These are phyloP conservation scores for Octopus sinensis DNA, from an alignment of 1,140 invertebrate species.

Conservation along the genomic window DNA sequence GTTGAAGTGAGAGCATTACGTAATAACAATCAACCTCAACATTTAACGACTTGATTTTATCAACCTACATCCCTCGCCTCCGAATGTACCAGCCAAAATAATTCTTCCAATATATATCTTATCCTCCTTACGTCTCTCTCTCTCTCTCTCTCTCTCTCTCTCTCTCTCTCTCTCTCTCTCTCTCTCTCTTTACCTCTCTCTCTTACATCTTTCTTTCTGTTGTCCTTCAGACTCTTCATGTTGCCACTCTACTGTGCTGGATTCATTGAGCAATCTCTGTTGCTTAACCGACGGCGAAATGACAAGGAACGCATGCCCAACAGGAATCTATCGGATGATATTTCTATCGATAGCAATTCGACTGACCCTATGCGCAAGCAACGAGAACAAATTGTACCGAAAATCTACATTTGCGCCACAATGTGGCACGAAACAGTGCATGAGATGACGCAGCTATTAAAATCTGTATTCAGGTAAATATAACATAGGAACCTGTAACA, in stretches of 20 bases:
- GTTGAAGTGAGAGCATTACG: no score
- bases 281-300: slow-evolving; percentile 85
- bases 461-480: slow-evolving; percentile 59
- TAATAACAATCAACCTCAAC: no score
- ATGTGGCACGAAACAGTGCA: slow-evolving; percentile 52
- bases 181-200: no score
- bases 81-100: no score
- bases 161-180: no score
- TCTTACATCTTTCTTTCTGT: neutral
- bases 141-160: no score
- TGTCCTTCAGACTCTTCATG: slow-evolving; percentile 70
- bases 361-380: slow-evolving; percentile 30
- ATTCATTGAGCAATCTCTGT: slow-evolving; percentile 92
- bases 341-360: slow-evolving; percentile 30
- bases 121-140: no score
- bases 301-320: slow-evolving; percentile 66
- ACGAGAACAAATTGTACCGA: slow-evolving; percentile 37
- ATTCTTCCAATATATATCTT: no score
- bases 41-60: no score
- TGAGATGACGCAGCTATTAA: slow-evolving; percentile 60
- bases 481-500: neutral
- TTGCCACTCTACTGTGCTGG: slow-evolving; percentile 88
- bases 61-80: no score
- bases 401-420: slow-evolving; percentile 50
- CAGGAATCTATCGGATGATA: slow-evolving; percentile 31